A percentile compares a stretch with the other conserved stretches of the same genome.
Conservation (phyloP, 2,113 vertebrate genomes). For the Tetrao urogallus region DNA sequence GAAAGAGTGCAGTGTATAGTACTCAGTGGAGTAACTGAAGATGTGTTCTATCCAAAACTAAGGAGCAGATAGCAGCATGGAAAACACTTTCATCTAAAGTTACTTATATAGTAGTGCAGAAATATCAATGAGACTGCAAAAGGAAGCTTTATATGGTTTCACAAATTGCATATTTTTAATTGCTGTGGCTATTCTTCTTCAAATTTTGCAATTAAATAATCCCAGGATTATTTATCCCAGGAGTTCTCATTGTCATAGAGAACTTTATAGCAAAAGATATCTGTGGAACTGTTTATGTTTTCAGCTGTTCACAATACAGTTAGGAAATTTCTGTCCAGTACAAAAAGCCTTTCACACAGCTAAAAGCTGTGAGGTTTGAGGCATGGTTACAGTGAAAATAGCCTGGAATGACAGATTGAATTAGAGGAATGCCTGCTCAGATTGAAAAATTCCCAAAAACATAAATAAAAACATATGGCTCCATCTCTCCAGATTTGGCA, state of each 20-base stretch:
- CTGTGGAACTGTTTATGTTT: not conserved
- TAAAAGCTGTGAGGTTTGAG: not conserved
- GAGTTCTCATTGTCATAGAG: not conserved
- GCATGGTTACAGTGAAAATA: not conserved
- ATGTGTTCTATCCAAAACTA: not conserved
- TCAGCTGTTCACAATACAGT: not conserved
- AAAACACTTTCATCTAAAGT: not conserved
- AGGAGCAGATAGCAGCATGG: not conserved
- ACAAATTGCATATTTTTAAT: not conserved
- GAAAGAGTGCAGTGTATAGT: not conserved
- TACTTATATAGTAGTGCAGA: not conserved
- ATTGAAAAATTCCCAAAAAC: not conserved
- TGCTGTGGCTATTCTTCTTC: not conserved
- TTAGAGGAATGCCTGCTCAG: not conserved
- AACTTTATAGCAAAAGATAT: not conserved
- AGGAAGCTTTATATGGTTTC: not conserved
- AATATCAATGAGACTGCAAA: not conserved
- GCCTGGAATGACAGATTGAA: not conserved
- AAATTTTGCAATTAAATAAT: not conserved
- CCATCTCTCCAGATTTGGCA: not conserved
- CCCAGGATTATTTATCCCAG: too few relatives aligned
- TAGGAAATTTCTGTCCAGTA: not conserved
- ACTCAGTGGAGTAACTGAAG: not conserved
- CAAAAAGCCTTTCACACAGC: not conserved
- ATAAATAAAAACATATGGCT: constrained; percentile 13